A percentile compares a stretch with the other conserved stretches of the same genome.
Conservation (phyloP, 2,888 invertebrate species). For the Tetrapedia diversipes region DNA sequence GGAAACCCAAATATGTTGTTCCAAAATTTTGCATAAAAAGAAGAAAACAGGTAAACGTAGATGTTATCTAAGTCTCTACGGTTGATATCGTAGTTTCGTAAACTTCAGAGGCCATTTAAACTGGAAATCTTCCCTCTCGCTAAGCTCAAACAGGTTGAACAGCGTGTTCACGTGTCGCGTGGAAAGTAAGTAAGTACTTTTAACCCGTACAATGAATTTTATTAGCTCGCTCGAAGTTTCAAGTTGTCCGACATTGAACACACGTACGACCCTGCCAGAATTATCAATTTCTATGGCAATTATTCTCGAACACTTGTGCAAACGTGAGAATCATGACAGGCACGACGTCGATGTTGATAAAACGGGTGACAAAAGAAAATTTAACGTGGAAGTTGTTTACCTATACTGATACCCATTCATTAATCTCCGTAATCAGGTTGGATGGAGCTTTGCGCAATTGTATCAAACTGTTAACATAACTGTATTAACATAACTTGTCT, state of each 20-base stretch:
- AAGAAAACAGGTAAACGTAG: no score
- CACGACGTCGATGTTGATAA: conserved; percentile 34
- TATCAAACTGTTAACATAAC: no score
- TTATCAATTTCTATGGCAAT: conserved; percentile 5
- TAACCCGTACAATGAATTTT: neutral
- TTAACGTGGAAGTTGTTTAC: conserved; percentile 43
- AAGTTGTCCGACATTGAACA: neutral
- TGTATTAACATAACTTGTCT: conserved; percentile 37
- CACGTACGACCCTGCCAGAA: neutral
- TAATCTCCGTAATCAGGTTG: conserved; percentile 40
- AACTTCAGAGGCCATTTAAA: neutral
- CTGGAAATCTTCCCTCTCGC: no score
- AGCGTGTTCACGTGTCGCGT: neutral
- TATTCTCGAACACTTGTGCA: conserved; percentile 57
- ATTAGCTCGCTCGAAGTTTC: neutral
- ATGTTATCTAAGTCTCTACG: no score
- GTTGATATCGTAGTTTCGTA: neutral
- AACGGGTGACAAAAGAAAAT: conserved; percentile 28
- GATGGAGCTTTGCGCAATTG: conserved; percentile 49
- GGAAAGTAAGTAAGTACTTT: no score
- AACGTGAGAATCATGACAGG: conserved; percentile 37
- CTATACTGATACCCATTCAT: conserved; percentile 21
- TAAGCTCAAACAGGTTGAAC: neutral
- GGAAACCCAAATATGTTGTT: no score
- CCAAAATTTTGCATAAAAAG: no score